Conservation (phyloP, 2,113 vertebrate species). For the Formicarius rufipectus region DNA sequence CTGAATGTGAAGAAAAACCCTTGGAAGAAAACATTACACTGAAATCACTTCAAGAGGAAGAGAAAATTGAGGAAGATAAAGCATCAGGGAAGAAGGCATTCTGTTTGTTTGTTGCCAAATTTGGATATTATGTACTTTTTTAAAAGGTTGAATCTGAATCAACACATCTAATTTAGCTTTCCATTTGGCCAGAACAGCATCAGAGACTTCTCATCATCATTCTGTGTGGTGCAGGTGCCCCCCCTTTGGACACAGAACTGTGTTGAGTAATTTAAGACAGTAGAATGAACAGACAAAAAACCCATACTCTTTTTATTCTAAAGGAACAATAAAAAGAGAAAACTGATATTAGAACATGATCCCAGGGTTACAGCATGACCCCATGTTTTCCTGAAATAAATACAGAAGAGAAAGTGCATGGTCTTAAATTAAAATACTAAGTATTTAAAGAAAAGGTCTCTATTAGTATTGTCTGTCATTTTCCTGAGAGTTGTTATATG, state of each 20-base stretch:
- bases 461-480: background rate
- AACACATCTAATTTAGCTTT: background rate
- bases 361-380: background rate
- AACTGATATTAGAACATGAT: background rate
- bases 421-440: constrained; percentile 22
- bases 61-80: background rate
- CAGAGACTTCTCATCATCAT: background rate
- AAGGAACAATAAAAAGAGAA: background rate
- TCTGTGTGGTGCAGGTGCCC: rapidly evolving
- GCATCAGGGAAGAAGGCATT: background rate
- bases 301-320: background rate
- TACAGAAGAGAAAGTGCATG: background rate
- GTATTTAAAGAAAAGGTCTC: background rate
- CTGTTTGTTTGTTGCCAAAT: background rate
- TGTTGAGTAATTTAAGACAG: background rate
- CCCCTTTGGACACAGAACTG: background rate
- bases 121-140: background rate
- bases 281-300: background rate
- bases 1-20: background rate
- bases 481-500: background rate
- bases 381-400: background rate
- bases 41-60: background rate
- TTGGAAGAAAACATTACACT: background rate
- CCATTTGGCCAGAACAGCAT: background rate
- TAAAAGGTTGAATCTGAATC: background rate